Percentiles rank a stretch among this genome's conserved stretches.
Evolutionary conservation across 2,888 invertebrate species (phyloP).

Genomic region (Catocala nupta): DNA sequence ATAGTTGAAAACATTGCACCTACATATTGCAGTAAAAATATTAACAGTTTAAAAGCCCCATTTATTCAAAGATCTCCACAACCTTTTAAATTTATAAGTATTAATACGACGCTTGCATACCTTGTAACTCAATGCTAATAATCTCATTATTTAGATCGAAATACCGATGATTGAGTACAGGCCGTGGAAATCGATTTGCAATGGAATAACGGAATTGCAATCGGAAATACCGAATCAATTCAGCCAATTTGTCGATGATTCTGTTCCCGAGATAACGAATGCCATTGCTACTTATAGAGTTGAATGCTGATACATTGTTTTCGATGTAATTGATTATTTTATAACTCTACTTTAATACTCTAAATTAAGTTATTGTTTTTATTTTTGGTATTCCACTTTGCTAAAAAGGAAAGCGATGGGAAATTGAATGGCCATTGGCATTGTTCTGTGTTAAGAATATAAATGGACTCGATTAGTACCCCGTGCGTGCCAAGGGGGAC

Average conservation of each 20-base stretch:
- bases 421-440: background rate
- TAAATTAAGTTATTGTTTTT: background rate
- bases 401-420: background rate
- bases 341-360: background rate
- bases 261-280: conserved; percentile 64
- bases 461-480: conserved; percentile 1
- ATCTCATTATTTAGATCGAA: conserved; percentile 35
- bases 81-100: too few relatives aligned
- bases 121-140: too few relatives aligned
- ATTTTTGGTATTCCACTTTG: too few relatives aligned
- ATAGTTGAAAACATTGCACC: too few relatives aligned
- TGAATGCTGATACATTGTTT: conserved; percentile 17
- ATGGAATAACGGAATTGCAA: conserved; percentile 72
- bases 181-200: conserved; percentile 61
- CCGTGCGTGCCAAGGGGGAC: background rate
- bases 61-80: too few relatives aligned
- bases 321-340: conserved; percentile 17
- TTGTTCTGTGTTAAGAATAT: conserved; percentile 4
- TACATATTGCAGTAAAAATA: too few relatives aligned
- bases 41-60: too few relatives aligned
- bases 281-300: conserved; percentile 48
- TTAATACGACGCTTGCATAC: too few relatives aligned
- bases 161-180: conserved; percentile 50
- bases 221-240: conserved; percentile 78
- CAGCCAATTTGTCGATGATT: conserved; percentile 71